Evolutionary conservation across 2,113 vertebrate species (phyloP), one percentile per base, ranked within the genome.

Genomic region (Nycticorax nycticorax): DNA sequence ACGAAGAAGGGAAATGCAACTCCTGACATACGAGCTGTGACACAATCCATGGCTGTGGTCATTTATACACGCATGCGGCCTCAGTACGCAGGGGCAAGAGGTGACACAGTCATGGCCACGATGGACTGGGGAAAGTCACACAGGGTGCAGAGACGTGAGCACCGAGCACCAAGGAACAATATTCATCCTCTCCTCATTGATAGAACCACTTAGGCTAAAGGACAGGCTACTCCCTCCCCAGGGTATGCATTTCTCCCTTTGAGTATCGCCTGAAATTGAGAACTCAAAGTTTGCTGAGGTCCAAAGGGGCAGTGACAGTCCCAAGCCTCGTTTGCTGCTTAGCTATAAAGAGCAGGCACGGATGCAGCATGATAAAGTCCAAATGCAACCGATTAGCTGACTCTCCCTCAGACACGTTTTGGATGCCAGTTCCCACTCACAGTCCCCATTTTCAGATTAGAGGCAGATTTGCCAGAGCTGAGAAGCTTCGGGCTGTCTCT

Each of bases 101-200:
- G 18, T n/a, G 47, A 55, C 26, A 43, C 11, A 0, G 0, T 55
- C 26, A 62, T 0, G 8, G 45, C 50, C 77, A 28, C 1, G 1
- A 32, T 10, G 37, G 69, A 48, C 21, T 5, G 1, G 45, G 45
- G 16, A 52, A 89, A 62, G n/a, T 69, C 71, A 73, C 35, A 14
- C 5, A 37, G 43, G 39, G 32, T 22, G 22, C 55, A 77, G 55
- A 77, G 62, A 62, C 0, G 0, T 19, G 48, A 85, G 24, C 1
- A 3, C 21, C 1, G 1, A 37, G 39, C 35, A 26, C 33, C 1
- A 0, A 56, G 32, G 33, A 76, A 41, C n/a, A 62, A 56, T 66
- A 69, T 35, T 80, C 21, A 28, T 53, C 63, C 55, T 85, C 72
- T 92, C 59, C 39, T 71, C 32, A 12, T 3, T 43, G 27, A 41